Conservation (phyloP, 1,140 invertebrate genomes). For the Contarinia nasturtii region DNA sequence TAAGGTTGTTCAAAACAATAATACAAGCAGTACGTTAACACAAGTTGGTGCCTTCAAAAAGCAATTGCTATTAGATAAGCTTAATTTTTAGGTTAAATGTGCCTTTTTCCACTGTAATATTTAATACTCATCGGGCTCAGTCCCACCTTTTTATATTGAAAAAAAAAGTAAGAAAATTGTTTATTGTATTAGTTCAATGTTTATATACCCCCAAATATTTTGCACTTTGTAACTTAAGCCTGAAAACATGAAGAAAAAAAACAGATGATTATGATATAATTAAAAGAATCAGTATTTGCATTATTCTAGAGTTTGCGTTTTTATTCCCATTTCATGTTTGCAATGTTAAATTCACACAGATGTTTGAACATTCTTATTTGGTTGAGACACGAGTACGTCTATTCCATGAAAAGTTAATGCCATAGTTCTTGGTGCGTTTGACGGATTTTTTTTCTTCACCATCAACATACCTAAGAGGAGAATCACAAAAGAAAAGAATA, state of each 20-base stretch:
- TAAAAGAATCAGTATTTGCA: background rate
- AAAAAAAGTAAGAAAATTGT: background rate
- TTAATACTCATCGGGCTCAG: background rate
- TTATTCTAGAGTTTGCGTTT: background rate
- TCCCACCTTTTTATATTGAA: background rate
- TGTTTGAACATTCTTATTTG: conserved; percentile 42
- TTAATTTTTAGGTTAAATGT: background rate
- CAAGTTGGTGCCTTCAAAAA: conserved; percentile 20
- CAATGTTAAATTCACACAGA: background rate
- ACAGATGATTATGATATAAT: background rate
- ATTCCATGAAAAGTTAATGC: conserved; percentile 91
- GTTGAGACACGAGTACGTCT: conserved; percentile 83
- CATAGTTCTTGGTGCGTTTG: conserved; percentile 77
- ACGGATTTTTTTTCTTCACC: conserved; percentile 43
- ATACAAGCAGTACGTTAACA: conserved; percentile 16
- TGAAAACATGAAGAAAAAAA: background rate
- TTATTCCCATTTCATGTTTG: background rate
- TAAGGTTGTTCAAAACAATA: conserved; percentile 9
- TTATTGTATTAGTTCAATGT: background rate
- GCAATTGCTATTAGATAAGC: conserved; percentile 14
- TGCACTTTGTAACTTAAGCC: background rate
- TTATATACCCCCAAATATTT: background rate
- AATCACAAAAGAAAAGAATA: too few species aligned
- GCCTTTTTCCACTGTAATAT: background rate
- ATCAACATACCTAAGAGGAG: too few species aligned